A percentile compares a stretch with the other conserved stretches of the same genome.
Evolutionary conservation across 2,113 vertebrate genomes (phyloP).

Genomic region (Microcebus murinus): DNA sequence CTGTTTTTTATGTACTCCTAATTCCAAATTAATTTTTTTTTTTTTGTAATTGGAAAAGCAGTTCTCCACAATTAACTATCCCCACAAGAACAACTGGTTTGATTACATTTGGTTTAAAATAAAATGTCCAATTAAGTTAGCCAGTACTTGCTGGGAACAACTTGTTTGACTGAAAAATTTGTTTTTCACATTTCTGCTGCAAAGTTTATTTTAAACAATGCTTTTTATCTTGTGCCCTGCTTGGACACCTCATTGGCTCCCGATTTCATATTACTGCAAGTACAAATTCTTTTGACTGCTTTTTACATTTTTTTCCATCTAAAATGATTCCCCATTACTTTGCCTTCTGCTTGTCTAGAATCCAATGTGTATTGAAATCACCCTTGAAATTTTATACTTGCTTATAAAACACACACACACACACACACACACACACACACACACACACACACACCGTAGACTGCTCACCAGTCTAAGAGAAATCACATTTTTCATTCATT

Average conservation of each 20-base stretch:
- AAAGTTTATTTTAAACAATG: constrained; percentile 54
- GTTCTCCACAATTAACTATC: neutral
- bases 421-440: too few species aligned
- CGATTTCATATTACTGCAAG: neutral
- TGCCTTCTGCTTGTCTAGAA: neutral
- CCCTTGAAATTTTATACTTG: neutral
- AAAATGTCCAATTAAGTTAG: constrained; percentile 40
- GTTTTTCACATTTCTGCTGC: constrained; percentile 38
- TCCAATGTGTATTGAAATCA: constrained; percentile 20
- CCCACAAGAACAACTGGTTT: constrained; percentile 4
- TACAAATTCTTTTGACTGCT: constrained; percentile 21
- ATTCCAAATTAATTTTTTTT: neutral
- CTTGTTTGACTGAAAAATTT: constrained; percentile 49
- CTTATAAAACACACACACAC: neutral
- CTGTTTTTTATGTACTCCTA: neutral
- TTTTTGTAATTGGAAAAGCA: constrained; percentile 41
- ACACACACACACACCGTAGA: neutral
- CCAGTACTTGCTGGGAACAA: neutral
- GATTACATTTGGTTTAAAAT: constrained; percentile 54
- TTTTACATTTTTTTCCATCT: neutral
- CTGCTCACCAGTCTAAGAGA: neutral
- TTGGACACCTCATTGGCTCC: constrained; percentile 17
- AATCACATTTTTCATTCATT: neutral
- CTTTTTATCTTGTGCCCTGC: constrained; percentile 54
- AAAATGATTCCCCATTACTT: constrained; percentile 17